Evolutionary conservation across 2,888 invertebrate genomes (phyloP).

Genomic region (Cataglyphis livida): DNA sequence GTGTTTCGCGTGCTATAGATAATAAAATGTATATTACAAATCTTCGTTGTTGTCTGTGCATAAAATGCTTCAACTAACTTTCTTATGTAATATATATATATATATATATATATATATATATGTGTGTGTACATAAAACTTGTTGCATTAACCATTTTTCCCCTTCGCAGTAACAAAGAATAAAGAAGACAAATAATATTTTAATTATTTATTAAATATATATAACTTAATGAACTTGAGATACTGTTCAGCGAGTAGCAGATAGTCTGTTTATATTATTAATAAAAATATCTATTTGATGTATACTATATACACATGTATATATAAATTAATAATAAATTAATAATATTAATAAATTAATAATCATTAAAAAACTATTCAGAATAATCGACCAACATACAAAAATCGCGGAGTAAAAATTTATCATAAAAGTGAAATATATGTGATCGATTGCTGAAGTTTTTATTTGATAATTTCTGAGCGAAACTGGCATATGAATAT

Average conservation of each 20-base stretch:
- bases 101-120: not conserved
- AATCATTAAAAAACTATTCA: conserved; percentile 10
- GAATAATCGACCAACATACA: not conserved
- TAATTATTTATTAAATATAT: not conserved
- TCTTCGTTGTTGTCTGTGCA: not conserved
- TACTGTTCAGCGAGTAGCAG: not conserved
- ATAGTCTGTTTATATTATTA: not conserved
- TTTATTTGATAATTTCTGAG: conserved; percentile 12
- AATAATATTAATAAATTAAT: not conserved
- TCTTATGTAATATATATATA: not conserved
- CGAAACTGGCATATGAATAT: not conserved
- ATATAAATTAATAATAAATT: not conserved
- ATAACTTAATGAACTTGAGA: not conserved
- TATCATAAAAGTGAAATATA: not conserved
- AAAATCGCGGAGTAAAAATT: not conserved
- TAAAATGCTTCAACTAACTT: not conserved
- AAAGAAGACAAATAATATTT: not conserved
- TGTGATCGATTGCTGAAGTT: not conserved
- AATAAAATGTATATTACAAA: conserved; percentile 23
- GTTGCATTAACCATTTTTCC: not conserved
- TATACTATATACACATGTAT: not conserved
- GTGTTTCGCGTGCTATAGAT: not conserved
- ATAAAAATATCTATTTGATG: not conserved
- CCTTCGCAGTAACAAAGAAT: no score
- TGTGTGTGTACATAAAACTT: conserved; percentile 10